A percentile compares a stretch with the other conserved stretches of the same genome.
These are phyloP conservation scores for Morelia viridis DNA, from an alignment of 2,797 vertebrate genomes.

Conservation along the genomic window DNA sequence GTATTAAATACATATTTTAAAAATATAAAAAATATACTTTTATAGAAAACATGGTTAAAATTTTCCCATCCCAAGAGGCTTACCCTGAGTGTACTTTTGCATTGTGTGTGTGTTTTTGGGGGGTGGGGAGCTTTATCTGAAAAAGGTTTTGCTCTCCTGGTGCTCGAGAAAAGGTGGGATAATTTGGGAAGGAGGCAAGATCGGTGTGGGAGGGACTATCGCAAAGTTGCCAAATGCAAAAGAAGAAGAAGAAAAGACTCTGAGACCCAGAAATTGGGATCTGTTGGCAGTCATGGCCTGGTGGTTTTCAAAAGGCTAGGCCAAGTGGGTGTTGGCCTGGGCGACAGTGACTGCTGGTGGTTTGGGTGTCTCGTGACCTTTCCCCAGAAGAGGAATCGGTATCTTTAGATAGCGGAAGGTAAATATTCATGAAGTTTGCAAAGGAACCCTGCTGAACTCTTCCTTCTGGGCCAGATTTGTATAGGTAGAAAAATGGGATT, in stretches of 20 bases:
- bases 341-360: rapidly evolving
- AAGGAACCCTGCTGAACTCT: not conserved
- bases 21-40: not conserved
- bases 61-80: not conserved
- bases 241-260: not conserved
- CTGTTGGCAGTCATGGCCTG: not conserved
- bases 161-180: not conserved
- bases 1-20: no score
- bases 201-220: not conserved
- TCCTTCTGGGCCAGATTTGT: not conserved
- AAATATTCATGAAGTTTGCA: not conserved
- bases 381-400: not conserved
- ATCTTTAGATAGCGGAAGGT: not conserved
- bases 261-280: no score
- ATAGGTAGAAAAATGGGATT: not conserved
- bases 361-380: not conserved
- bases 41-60: not conserved
- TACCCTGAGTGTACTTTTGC: not conserved
- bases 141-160: not conserved
- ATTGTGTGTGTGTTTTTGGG: not conserved
- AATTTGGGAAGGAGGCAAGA: not conserved
- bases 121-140: rapidly evolving
- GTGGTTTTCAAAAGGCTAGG: not conserved
- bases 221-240: not conserved
- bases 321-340: not conserved